A percentile compares a stretch with the other conserved stretches of the same genome.
phyloP scores from a whole-genome alignment of 2,888 invertebrate genomes.

The Nemapogon koenigi region DNA sequence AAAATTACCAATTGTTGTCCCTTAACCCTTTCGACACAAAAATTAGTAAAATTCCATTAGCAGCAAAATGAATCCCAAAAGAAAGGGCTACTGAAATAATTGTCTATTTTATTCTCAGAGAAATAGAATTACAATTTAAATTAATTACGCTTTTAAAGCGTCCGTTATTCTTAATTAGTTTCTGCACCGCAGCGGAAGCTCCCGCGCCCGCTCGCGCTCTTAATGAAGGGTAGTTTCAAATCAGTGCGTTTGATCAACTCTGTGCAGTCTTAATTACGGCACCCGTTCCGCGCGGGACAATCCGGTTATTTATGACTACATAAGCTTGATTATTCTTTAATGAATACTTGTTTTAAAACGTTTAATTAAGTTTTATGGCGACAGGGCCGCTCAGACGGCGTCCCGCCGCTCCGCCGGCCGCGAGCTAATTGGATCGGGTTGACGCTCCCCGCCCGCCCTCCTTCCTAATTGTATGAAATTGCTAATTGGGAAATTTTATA shows the following conservation, averaged over 20 bases:
- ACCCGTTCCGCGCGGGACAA: slow-evolving; percentile 62
- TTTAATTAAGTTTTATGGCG: slow-evolving; percentile 68
- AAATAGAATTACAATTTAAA: slow-evolving; percentile 67
- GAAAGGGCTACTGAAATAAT: slow-evolving; percentile 63
- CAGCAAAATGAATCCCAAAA: slow-evolving; percentile 57
- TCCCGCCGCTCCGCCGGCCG: slow-evolving; percentile 58
- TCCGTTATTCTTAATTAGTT: slow-evolving; percentile 67
- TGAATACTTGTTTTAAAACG: slow-evolving; percentile 68
- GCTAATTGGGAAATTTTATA: slow-evolving; percentile 66
- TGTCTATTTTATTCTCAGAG: slow-evolving; percentile 61
- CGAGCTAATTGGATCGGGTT: slow-evolving; percentile 65
- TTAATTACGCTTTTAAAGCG: slow-evolving; percentile 66
- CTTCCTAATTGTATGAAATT: slow-evolving; percentile 37
- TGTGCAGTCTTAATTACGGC: slow-evolving; percentile 65
- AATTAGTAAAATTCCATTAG: slow-evolving; percentile 56
- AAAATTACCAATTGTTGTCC: too few relatives aligned
- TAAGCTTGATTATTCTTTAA: slow-evolving; percentile 68
- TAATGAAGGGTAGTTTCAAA: slow-evolving; percentile 65
- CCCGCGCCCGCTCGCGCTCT: slow-evolving; percentile 43
- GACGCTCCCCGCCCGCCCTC: slow-evolving; percentile 37
- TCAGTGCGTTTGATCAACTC: slow-evolving; percentile 67
- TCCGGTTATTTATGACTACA: slow-evolving; percentile 67
- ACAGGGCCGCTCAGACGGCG: slow-evolving; percentile 55
- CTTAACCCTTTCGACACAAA: slow-evolving; percentile 20
- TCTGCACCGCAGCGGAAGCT: slow-evolving; percentile 64